phyloP scores from a whole-genome alignment of 1,140 invertebrate genomes.

The Lordiphosa clarofinis region DNA sequence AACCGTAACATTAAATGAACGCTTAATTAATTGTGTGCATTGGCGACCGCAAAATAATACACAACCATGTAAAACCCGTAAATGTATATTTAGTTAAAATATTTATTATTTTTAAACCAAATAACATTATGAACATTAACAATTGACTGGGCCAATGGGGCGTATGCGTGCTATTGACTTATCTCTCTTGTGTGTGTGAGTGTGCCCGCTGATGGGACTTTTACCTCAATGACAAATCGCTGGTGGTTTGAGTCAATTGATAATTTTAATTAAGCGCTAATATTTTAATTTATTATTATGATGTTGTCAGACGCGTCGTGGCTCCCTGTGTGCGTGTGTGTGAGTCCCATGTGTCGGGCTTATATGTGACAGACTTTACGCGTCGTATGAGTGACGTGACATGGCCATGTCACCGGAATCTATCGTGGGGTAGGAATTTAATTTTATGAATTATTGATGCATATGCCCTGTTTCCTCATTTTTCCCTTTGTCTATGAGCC shows the following conservation, averaged over 20 bases:
- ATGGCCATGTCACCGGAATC: slow-evolving; percentile 43
- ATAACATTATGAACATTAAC: slow-evolving; percentile 6
- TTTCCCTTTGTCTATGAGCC: slow-evolving; percentile 23
- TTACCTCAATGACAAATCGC: slow-evolving; percentile 32
- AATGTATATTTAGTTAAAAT: slow-evolving; percentile 51
- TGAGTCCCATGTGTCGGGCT: slow-evolving; percentile 23
- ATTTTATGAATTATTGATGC: slow-evolving; percentile 74
- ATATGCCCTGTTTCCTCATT: slow-evolving; percentile 30
- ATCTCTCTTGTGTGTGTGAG: slow-evolving; percentile 1
- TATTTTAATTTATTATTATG: slow-evolving; percentile 77
- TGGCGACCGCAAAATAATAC: slow-evolving; percentile 12
- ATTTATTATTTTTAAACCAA: slow-evolving; percentile 30
- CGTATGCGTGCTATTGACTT: slow-evolving; percentile 31
- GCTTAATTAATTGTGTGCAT: slow-evolving; percentile 45
- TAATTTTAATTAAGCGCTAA: slow-evolving; percentile 78
- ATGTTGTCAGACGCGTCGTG: slow-evolving; percentile 29
- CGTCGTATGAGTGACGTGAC: slow-evolving; percentile 54
- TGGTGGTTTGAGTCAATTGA: slow-evolving; percentile 42
- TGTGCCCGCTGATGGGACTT: slow-evolving; percentile 18
- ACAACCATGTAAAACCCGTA: slow-evolving; percentile 21
- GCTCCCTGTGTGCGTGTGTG: slow-evolving; percentile 16
- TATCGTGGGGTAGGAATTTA: slow-evolving; percentile 60
- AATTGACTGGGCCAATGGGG: slow-evolving; percentile 18
- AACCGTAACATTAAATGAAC: slow-evolving; percentile 29
- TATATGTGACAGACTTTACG: slow-evolving; percentile 36